Base-by-base conservation (phyloP, 2,113 vertebrate species). In the Peromyscus polionotus region DNA sequence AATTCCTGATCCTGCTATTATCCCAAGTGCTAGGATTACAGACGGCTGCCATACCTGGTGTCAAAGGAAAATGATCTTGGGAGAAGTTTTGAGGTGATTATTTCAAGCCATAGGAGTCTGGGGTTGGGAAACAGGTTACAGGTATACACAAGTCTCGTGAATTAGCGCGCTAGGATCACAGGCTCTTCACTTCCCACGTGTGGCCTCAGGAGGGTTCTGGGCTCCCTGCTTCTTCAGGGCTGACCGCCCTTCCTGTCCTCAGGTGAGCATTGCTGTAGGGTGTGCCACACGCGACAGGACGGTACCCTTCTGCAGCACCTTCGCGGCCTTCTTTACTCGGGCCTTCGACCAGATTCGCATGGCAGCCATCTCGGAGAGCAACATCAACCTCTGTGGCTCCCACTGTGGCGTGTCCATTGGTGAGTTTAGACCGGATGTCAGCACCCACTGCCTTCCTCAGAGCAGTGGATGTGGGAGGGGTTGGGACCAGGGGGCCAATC, bases 361-460 rank as follows among this genome's bases (percentile, higher is more conserved):
- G 99, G 99, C 99, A 0, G 99, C 99, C 96, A 99, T 99, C 98
- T 99, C 99, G 0, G 99, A 99, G 76, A 99, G 99, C 98, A 99
- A 99, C 98, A 98, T 99, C 98, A 99, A 99, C 95, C 98, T 99
- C 87, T 99, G 99, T 6, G 99, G 99, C 93, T 99, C 99, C 0
- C 99, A 99, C 98, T 99, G 99, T 0, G 99, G 99, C 0, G 98
- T 99, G n/a, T 99, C 99, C 93, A 99, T 99, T 0, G 99, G 99
- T 99, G 98, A 99, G 99, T 59, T 5, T 0, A 2, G 61, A 24
- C 13, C 0, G 3, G 85, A 3, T 0, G 4, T 54, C 57, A 2
- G 1, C 3, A 13, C 51, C 67, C 73, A 20, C 11, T 8, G 0
- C 14, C 45, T 2, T 48, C 73, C 63, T 28, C 20, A 26, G 45